Percentiles rank a stretch among this genome's conserved stretches.
phyloP scores from a whole-genome alignment of 2,888 invertebrate genomes.

The Melanotus villosus region DNA sequence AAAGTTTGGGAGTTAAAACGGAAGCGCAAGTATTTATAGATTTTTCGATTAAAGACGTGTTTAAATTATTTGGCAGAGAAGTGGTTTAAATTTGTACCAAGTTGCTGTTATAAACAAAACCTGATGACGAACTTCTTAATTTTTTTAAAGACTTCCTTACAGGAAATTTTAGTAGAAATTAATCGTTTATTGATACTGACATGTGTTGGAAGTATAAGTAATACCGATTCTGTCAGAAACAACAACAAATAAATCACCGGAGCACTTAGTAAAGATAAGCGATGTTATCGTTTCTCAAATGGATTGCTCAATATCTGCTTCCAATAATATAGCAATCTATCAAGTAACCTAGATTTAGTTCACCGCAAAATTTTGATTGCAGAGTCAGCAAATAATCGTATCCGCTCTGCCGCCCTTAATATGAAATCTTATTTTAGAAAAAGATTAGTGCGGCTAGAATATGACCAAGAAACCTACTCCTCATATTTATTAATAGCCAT shows the following conservation, averaged over 20 bases:
- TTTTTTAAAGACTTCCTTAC: too few species aligned
- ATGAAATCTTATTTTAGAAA: constrained; percentile 41
- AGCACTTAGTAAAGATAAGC: constrained; percentile 44
- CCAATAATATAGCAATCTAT: constrained; percentile 47
- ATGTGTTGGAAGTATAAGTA: background rate
- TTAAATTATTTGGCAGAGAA: too few species aligned
- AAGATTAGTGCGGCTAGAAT: constrained; percentile 32
- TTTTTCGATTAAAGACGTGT: too few species aligned
- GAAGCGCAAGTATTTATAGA: too few species aligned
- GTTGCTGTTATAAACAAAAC: too few species aligned
- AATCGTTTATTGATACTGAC: background rate
- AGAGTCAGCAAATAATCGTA: constrained; percentile 41
- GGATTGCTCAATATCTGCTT: constrained; percentile 48
- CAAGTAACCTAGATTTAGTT: constrained; percentile 47
- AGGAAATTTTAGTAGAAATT: too few species aligned
- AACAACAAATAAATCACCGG: constrained; percentile 43
- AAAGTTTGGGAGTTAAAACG: too few species aligned
- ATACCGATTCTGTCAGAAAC: constrained; percentile 24
- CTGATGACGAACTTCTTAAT: too few species aligned
- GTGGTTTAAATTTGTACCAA: too few species aligned
- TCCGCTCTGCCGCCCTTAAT: constrained; percentile 39
- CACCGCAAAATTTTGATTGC: constrained; percentile 47
- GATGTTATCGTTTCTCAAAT: constrained; percentile 45
- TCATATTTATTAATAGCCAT: too few species aligned
- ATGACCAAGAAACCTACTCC: too few species aligned